phyloP scores from a whole-genome alignment of 2,113 vertebrate genomes.

The Himantopus leucocephalus region DNA sequence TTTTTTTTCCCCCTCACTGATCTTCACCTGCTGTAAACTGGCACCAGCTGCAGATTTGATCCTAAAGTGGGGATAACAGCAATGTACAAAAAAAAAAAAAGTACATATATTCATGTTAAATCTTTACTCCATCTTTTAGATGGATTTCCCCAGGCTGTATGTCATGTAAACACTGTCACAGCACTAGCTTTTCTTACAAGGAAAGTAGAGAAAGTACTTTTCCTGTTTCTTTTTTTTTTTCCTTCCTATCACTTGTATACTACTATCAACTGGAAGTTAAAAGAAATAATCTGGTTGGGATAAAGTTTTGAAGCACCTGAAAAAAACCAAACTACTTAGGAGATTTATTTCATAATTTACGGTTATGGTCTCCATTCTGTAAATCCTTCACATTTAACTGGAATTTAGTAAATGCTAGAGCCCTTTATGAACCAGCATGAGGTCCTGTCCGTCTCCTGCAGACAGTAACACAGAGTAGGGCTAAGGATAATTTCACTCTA shows the following conservation, averaged over 20 bases:
- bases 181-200: neutral
- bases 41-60: neutral
- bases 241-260: neutral
- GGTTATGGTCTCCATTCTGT: neutral
- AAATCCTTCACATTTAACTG: neutral
- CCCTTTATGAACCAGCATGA: neutral
- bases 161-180: neutral
- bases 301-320: neutral
- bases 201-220: too few species aligned
- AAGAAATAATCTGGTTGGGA: neutral
- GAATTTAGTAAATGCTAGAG: neutral
- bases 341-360: neutral
- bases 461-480: neutral
- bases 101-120: neutral
- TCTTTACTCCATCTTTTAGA: neutral
- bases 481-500: neutral
- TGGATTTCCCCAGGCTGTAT: neutral
- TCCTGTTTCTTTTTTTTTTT: neutral
- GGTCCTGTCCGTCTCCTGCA: neutral
- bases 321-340: neutral
- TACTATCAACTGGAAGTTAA: neutral
- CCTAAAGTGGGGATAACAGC: neutral
- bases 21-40: neutral
- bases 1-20: neutral
- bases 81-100: neutral